Base-by-base conservation (phyloP, 2,888 invertebrate genomes). In the Zootermopsis nevadensis region DNA sequence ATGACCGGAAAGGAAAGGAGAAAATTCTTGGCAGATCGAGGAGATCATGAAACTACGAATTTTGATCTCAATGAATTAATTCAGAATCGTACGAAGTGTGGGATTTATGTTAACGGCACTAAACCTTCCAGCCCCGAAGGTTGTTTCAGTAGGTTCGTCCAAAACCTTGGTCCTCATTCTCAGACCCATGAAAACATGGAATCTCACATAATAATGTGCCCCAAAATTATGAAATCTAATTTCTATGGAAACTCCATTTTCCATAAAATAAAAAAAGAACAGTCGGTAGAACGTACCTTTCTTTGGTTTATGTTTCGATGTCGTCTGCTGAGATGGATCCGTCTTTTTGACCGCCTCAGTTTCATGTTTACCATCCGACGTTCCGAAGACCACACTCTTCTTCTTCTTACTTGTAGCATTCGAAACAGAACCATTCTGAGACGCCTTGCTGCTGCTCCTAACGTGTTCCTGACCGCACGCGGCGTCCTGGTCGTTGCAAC, bases 251-350 rank as follows among this genome's bases (percentile, higher is more conserved):
- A 12, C 19, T 48, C 0, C 48, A n/a, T n/a, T 48, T 48, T 3
- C 7, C 0, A 53, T 31, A 53, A 48, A 42, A 38, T 0, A 7
- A 55, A 77, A 30, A 24, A 35, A 42, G 76, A 1, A 30, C 31
- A 77, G 38, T 22, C 22, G 30, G 27, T 77, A 15, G 30, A 27
- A 55, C 60, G 1, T 60, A 79, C 79, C 79, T 79, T 79, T 79
- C 79, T 79, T 79, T 15, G 66, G 35, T 66, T 79, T 79, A 24
- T 53, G 53, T 55, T 77, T 77, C 19, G 24, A 30, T 33, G 33
- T 24, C 7, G 48, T n/a, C 31, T 27, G 77, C 33, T 42, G 27
- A 12, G n/a, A 19, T 7, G 60, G 6, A 15, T 79, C 79, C 3
- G 60, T 60, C 33, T 79, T 66, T 35, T 33, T 79, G 79, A 27